Percentiles rank a stretch among this genome's conserved stretches.
Evolutionary conservation across 2,797 vertebrate genomes (phyloP).

Genomic region (Dermochelys coriacea): DNA sequence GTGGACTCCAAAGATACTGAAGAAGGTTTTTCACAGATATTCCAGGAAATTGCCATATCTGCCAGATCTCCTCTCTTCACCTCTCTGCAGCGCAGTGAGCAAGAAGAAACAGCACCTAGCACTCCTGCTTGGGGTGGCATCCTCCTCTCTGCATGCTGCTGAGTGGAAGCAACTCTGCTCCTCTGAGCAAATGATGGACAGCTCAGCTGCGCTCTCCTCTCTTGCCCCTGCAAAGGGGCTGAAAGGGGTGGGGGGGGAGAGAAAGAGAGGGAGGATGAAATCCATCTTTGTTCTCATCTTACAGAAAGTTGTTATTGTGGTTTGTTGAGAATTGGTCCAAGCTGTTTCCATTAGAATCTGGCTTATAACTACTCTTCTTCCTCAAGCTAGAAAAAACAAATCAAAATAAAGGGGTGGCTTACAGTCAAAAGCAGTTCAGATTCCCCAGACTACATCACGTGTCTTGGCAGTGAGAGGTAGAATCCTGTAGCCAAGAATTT

Average conservation of each 20-base stretch:
- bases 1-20: neutral
- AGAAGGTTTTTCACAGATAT: neutral
- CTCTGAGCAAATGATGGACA: neutral
- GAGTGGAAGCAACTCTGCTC: neutral
- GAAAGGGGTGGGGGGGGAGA: slow-evolving; percentile 14
- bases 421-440: neutral
- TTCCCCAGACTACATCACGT: neutral
- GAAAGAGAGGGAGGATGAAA: neutral
- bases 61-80: neutral
- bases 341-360: neutral
- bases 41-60: neutral
- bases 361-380: neutral
- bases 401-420: neutral
- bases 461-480: neutral
- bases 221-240: neutral
- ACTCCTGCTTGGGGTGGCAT: neutral
- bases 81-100: accelerated
- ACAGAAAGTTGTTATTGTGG: slow-evolving; percentile 9
- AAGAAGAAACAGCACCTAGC: neutral
- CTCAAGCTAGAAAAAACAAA: neutral
- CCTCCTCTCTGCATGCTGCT: neutral
- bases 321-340: accelerated
- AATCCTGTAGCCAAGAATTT: neutral
- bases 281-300: neutral
- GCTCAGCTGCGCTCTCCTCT: neutral